phyloP scores from a whole-genome alignment of 2,113 vertebrate species.

The Mormyrus lacerda region DNA sequence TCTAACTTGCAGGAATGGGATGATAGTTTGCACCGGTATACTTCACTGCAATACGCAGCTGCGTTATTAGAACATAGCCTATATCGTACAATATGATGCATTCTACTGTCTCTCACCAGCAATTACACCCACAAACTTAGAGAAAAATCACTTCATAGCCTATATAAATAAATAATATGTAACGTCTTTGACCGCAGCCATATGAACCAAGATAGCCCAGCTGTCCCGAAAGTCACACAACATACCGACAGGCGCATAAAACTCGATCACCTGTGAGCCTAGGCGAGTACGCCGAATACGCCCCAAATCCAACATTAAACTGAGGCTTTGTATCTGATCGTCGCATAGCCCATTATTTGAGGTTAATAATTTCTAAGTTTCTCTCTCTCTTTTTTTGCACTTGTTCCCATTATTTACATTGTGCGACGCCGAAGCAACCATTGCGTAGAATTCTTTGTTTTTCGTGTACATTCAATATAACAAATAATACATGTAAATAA shows the following conservation, averaged over 20 bases:
- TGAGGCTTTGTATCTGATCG: slow-evolving; percentile 32
- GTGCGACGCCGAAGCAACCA: slow-evolving; percentile 45
- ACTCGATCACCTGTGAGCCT: background rate
- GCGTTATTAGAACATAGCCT: background rate
- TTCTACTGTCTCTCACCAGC: background rate
- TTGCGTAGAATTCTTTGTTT: slow-evolving; percentile 55
- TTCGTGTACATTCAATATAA: slow-evolving; percentile 54
- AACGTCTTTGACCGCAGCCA: background rate
- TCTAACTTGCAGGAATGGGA: background rate
- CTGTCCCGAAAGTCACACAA: background rate
- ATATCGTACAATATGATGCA: background rate
- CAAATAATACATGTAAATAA: slow-evolving; percentile 63
- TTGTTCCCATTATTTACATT: slow-evolving; percentile 59
- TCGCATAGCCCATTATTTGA: slow-evolving; percentile 4
- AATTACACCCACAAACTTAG: background rate
- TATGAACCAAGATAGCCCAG: background rate
- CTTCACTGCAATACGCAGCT: background rate
- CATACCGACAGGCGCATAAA: background rate
- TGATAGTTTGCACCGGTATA: background rate
- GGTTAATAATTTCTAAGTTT: slow-evolving; percentile 58
- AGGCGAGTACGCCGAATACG: background rate
- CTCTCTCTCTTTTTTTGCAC: slow-evolving; percentile 39
- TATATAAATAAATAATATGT: background rate
- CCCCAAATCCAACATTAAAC: background rate
- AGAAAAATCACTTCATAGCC: background rate